phyloP scores from a whole-genome alignment of 2,888 invertebrate species.

The Dicycla oo region DNA sequence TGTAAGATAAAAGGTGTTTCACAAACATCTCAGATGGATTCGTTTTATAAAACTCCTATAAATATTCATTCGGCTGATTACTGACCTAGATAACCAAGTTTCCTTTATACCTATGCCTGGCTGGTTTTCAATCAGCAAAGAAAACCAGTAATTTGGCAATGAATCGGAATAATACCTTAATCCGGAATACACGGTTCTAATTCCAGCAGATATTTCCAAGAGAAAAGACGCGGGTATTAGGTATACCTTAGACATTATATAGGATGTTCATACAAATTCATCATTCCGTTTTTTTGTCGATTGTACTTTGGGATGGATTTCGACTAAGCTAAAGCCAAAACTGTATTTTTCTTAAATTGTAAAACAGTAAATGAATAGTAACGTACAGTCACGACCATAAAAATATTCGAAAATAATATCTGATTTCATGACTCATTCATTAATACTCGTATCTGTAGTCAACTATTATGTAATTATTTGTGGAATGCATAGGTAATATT shows the following conservation, averaged over 20 bases:
- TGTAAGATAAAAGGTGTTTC: background rate
- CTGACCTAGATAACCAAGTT: conserved; percentile 10
- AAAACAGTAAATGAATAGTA: background rate
- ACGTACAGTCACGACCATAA: no score
- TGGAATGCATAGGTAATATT: background rate
- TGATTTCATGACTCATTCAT: background rate
- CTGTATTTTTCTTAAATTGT: background rate
- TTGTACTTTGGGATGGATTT: background rate
- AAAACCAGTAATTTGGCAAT: conserved; percentile 24
- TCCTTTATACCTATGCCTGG: conserved; percentile 13
- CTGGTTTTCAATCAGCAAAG: conserved; percentile 36
- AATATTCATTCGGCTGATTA: conserved; percentile 7
- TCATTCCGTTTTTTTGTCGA: background rate
- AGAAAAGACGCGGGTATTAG: conserved; percentile 17
- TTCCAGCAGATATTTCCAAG: conserved; percentile 26
- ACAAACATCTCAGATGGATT: background rate
- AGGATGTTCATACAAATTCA: background rate
- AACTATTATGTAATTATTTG: background rate
- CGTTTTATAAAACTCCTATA: background rate
- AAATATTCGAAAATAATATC: background rate
- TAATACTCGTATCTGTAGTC: no score
- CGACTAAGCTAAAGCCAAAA: no score
- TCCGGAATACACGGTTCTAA: conserved; percentile 22
- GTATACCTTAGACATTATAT: background rate
- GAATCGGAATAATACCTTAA: conserved; percentile 41